Conservation (phyloP, 2,113 vertebrate species). For the Zosterops japonicus region DNA sequence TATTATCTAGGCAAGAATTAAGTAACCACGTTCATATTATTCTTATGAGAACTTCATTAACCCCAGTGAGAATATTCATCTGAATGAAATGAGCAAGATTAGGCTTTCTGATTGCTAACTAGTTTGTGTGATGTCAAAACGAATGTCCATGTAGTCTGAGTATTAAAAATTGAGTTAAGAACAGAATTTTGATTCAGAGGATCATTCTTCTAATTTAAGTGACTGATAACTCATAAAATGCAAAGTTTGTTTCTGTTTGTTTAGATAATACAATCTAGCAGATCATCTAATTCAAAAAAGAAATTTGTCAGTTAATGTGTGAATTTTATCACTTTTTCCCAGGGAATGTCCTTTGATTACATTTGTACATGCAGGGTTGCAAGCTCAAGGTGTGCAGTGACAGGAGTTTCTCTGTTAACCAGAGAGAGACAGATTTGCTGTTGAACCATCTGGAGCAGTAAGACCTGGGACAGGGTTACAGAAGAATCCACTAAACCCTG, state of each 20-base stretch:
- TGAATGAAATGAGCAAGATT: conserved; percentile 5
- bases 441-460: not conserved
- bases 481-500: not conserved
- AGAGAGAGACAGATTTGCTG: not conserved
- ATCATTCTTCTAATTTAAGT: not conserved
- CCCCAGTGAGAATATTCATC: not conserved
- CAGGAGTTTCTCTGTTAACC: not conserved
- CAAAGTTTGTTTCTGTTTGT: not conserved
- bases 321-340: not conserved
- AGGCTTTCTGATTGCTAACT: not conserved
- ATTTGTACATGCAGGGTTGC: not conserved
- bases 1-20: not conserved
- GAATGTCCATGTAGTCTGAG: not conserved
- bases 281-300: not conserved
- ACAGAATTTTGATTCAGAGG: not conserved
- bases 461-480: not conserved
- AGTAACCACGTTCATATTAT: not conserved
- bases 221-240: not conserved
- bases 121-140: not conserved
- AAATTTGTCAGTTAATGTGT: not conserved
- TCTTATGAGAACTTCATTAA: not conserved
- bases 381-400: not conserved
- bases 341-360: not conserved
- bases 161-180: not conserved
- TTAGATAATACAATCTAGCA: not conserved